These are phyloP conservation scores for Xestoiulus laeticollis DNA, from an alignment of 2,888 invertebrate genomes.

Conservation along the genomic window DNA sequence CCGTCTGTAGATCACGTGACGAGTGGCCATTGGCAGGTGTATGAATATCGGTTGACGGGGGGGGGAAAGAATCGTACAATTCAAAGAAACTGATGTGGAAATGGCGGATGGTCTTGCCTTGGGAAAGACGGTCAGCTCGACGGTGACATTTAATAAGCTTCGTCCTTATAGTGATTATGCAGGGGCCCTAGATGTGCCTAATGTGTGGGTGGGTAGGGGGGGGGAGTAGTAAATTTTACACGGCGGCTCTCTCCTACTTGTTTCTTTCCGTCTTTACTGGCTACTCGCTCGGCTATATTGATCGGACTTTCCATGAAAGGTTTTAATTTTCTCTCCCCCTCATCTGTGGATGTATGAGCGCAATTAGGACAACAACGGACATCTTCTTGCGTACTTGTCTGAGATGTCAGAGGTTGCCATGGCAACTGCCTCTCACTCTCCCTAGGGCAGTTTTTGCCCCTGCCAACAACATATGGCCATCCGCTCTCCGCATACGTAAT, in stretches of 20 bases:
- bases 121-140: background rate
- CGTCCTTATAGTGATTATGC: background rate
- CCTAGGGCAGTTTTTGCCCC: slow-evolving; percentile 37
- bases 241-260: slow-evolving; percentile 6
- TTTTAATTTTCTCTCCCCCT: slow-evolving; percentile 44
- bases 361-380: slow-evolving; percentile 37
- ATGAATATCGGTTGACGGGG: background rate
- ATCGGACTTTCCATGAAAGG: slow-evolving; percentile 45
- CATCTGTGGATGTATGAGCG: slow-evolving; percentile 34
- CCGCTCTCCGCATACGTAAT: slow-evolving; percentile 23
- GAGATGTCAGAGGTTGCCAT: slow-evolving; percentile 34
- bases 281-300: slow-evolving; percentile 7
- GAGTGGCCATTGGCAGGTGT: background rate
- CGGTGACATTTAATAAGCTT: slow-evolving; percentile 18
- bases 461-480: slow-evolving; percentile 33
- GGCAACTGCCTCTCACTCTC: slow-evolving; percentile 32
- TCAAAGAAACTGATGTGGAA: background rate
- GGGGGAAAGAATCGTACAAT: background rate
- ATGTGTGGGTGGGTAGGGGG: slow-evolving; percentile 11
- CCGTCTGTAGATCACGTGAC: background rate
- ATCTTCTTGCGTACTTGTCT: slow-evolving; percentile 28
- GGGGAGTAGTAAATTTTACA: no score
- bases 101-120: background rate
- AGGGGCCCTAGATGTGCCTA: background rate
- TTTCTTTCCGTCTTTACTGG: slow-evolving; percentile 23